Evolutionary conservation across 2,113 vertebrate species (phyloP).

Genomic region (Neomonachus schauinslandi): DNA sequence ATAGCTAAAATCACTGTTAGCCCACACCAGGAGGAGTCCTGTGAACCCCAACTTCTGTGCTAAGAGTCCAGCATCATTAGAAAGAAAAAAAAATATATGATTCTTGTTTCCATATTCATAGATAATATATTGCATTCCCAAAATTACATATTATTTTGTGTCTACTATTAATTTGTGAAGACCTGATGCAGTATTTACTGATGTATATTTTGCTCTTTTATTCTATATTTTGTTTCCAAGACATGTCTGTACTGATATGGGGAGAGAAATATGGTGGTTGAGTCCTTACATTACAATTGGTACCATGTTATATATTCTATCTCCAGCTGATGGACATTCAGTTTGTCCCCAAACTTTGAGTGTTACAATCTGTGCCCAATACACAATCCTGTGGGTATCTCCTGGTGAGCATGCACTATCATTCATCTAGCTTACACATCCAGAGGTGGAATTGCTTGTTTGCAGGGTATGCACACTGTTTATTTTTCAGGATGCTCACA

Average conservation of each 20-base stretch:
- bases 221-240: neutral
- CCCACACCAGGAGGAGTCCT: neutral
- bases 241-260: neutral
- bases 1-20: neutral
- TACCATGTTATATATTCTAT: rapidly evolving
- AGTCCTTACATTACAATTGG: rapidly evolving
- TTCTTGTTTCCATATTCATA: neutral
- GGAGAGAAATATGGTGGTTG: rapidly evolving
- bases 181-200: neutral
- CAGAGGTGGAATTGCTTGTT: neutral
- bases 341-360: neutral
- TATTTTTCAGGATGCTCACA: neutral
- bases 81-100: neutral
- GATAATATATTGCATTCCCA: neutral
- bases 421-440: neutral
- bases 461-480: rapidly evolving
- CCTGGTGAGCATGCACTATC: rapidly evolving
- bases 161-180: neutral
- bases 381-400: rapidly evolving
- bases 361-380: rapidly evolving
- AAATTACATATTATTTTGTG: neutral
- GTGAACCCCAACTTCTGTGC: neutral
- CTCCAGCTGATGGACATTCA: neutral
- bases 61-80: neutral
- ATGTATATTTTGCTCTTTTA: neutral